These are phyloP conservation scores for Dioctria rufipes DNA, from an alignment of 2,888 invertebrate genomes.

Conservation along the genomic window DNA sequence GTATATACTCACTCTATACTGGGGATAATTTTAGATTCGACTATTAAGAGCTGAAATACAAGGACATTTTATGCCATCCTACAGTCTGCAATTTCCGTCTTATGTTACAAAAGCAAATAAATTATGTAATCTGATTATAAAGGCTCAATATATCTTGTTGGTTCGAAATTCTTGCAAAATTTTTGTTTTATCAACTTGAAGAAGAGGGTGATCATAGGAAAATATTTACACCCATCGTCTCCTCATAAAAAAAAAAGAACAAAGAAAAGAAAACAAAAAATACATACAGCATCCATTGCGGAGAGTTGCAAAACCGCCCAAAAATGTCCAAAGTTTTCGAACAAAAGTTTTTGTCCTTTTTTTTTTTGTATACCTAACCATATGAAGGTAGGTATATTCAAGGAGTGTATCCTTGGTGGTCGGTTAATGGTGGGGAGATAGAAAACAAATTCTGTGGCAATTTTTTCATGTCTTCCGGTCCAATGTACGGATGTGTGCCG, in stretches of 20 bases:
- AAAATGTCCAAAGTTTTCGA: slow-evolving; percentile 8
- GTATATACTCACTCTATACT: too few relatives aligned
- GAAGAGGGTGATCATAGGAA: slow-evolving; percentile 8
- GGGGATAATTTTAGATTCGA: too few relatives aligned
- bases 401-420: background rate
- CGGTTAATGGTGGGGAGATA: slow-evolving; percentile 20
- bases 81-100: slow-evolving; percentile 13
- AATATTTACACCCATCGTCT: background rate
- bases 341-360: slow-evolving; percentile 28
- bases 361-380: too few relatives aligned
- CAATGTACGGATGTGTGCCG: slow-evolving; percentile 30
- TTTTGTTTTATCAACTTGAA: background rate
- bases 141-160: slow-evolving; percentile 17
- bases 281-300: background rate
- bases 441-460: slow-evolving; percentile 36
- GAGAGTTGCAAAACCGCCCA: background rate
- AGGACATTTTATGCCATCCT: background rate
- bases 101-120: slow-evolving; percentile 9
- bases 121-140: slow-evolving; percentile 41
- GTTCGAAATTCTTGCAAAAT: background rate
- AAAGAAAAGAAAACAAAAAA: background rate
- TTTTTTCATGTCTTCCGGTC: slow-evolving; percentile 20
- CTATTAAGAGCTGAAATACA: background rate
- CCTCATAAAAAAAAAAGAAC: too few relatives aligned
- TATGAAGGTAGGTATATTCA: too few relatives aligned